Conservation (phyloP, 2,797 vertebrate species). For the Todus mexicanus region DNA sequence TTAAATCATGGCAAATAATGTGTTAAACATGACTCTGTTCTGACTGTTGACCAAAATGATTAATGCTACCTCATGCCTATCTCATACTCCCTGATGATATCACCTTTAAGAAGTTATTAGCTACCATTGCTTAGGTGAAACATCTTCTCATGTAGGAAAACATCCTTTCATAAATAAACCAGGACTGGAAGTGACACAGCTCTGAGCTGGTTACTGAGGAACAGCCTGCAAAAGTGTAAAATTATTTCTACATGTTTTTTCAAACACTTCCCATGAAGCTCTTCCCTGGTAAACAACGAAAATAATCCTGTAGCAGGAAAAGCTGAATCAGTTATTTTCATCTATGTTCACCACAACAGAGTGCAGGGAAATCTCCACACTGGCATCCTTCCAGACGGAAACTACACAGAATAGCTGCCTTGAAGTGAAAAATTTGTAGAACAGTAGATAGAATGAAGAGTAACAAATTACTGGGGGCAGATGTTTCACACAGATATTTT, state of each 20-base stretch:
- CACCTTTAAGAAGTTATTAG: not conserved
- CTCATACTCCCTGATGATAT: accelerated
- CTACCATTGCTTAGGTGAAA: not conserved
- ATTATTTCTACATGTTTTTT: not conserved
- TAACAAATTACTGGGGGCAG: not conserved
- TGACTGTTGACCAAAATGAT: not conserved
- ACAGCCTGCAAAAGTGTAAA: not conserved
- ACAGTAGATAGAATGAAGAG: not conserved
- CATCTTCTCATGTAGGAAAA: not conserved
- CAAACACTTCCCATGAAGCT: not conserved
- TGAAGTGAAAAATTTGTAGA: not conserved
- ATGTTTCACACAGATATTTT: not conserved
- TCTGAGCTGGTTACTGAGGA: not conserved
- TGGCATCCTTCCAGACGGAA: not conserved
- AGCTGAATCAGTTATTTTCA: not conserved
- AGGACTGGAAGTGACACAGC: not conserved
- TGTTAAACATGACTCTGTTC: not conserved
- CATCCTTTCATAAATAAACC: not conserved
- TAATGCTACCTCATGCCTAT: not conserved
- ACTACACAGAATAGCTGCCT: not conserved
- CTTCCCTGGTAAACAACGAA: not conserved
- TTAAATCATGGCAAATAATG: not conserved
- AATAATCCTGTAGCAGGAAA: not conserved
- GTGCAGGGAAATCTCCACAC: not conserved
- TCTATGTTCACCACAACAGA: not conserved